Conservation (phyloP, 2,888 invertebrate genomes). For the Cryptophagus acutangulus region DNA sequence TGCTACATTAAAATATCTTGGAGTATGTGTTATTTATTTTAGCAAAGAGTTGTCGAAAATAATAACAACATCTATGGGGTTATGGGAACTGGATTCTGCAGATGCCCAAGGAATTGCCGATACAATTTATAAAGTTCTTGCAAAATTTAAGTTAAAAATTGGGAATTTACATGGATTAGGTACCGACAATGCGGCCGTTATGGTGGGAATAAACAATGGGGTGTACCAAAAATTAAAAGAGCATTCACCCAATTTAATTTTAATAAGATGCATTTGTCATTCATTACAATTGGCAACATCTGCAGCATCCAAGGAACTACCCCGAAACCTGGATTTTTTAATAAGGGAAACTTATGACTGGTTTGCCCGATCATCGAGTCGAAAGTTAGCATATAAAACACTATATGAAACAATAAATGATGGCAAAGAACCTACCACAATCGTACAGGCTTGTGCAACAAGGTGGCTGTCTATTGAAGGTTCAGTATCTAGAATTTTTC, state of each 20-base stretch:
- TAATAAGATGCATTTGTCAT: slow-evolving; percentile 36
- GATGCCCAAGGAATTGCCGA: slow-evolving; percentile 23
- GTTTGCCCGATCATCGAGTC: slow-evolving; percentile 27
- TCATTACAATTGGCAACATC: slow-evolving; percentile 36
- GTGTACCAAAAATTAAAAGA: slow-evolving; percentile 35
- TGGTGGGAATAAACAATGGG: slow-evolving; percentile 40
- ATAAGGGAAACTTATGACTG: slow-evolving; percentile 33
- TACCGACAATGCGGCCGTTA: slow-evolving; percentile 40
- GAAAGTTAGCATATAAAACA: slow-evolving; percentile 23
- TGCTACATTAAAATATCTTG: slow-evolving; percentile 21
- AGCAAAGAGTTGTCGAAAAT: slow-evolving; percentile 21
- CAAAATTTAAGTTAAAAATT: not conserved
- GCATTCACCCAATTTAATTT: slow-evolving; percentile 26
- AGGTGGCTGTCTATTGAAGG: slow-evolving; percentile 31
- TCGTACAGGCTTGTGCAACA: slow-evolving; percentile 22
- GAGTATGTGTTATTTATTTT: slow-evolving; percentile 22
- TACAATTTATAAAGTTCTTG: no score
- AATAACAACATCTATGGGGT: slow-evolving; percentile 24
- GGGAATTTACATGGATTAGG: slow-evolving; percentile 34
- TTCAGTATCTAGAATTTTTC: slow-evolving; percentile 29
- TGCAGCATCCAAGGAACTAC: slow-evolving; percentile 28
- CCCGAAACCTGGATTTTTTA: slow-evolving; percentile 31
- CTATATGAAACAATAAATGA: slow-evolving; percentile 28
- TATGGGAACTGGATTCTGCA: slow-evolving; percentile 18
- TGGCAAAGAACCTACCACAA: slow-evolving; percentile 26